phyloP scores from a whole-genome alignment of 2,113 vertebrate genomes.

The Tor tambroides region DNA sequence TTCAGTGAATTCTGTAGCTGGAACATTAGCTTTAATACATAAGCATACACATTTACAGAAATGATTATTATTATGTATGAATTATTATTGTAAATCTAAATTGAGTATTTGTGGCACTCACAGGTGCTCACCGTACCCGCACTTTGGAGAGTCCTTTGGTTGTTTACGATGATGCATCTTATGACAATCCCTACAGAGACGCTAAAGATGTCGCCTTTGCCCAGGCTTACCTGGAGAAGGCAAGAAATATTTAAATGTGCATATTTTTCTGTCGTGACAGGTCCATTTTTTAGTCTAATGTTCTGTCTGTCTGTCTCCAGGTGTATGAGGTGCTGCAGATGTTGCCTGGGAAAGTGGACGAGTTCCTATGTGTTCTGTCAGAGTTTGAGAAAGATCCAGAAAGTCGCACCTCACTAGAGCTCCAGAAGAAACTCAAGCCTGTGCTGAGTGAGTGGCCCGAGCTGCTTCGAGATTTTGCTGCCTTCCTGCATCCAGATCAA shows the following conservation, averaged over 20 bases:
- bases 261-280: background rate
- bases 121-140: background rate
- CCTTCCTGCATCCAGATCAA: constrained; percentile 84
- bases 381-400: constrained; percentile 74
- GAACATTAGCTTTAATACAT: background rate
- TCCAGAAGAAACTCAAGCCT: constrained; percentile 74
- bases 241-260: constrained; percentile 54
- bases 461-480: constrained; percentile 87
- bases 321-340: constrained; percentile 82
- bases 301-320: constrained; percentile 61
- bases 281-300: background rate
- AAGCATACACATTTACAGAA: background rate
- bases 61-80: background rate
- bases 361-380: constrained; percentile 83
- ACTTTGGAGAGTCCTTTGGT: constrained; percentile 68
- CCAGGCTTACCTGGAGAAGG: constrained; percentile 86
- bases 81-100: background rate
- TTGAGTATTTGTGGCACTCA: background rate
- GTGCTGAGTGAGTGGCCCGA: constrained; percentile 85
- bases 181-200: constrained; percentile 78
- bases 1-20: background rate
- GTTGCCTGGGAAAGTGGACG: constrained; percentile 77
- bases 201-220: constrained; percentile 87
- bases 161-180: constrained; percentile 77
- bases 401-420: constrained; percentile 72